Evolutionary conservation across 2,888 invertebrate species (phyloP).

Genomic region (Drosophila sordidula): DNA sequence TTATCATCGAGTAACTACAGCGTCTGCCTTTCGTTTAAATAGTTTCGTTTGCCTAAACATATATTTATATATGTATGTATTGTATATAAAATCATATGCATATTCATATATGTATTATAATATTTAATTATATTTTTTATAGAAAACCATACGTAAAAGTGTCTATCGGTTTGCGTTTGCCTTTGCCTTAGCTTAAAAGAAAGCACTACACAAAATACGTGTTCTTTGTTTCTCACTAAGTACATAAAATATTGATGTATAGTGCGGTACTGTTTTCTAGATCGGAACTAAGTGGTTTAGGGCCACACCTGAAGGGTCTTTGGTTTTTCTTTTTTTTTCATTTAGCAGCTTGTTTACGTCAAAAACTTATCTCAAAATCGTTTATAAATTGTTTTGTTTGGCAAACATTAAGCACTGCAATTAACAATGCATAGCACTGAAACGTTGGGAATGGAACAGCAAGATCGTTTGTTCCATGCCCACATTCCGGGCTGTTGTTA

Average conservation of each 20-base stretch:
- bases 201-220: constrained; percentile 50
- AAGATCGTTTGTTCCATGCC: constrained; percentile 37
- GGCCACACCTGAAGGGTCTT: constrained; percentile 6
- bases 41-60: constrained; percentile 57
- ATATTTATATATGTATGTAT: constrained; percentile 56
- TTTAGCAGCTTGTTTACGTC: constrained; percentile 31
- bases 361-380: constrained; percentile 42
- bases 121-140: constrained; percentile 53
- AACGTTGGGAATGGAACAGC: constrained; percentile 41
- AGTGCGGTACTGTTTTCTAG: background rate
- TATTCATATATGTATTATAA: constrained; percentile 43
- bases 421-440: constrained; percentile 1
- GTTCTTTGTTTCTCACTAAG: constrained; percentile 11
- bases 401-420: constrained; percentile 27
- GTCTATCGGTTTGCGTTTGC: constrained; percentile 54
- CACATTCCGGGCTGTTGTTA: constrained; percentile 27
- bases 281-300: constrained; percentile 26
- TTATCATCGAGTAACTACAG: constrained; percentile 68
- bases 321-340: no score
- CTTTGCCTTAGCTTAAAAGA: constrained; percentile 32
- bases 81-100: constrained; percentile 68
- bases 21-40: constrained; percentile 67
- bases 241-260: constrained; percentile 31
- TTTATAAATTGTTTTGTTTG: constrained; percentile 28
- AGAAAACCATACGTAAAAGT: constrained; percentile 59